A percentile compares a stretch with the other conserved stretches of the same genome.
Conservation (phyloP, 2,888 invertebrate genomes). For the Sabellastarte sp. region DNA sequence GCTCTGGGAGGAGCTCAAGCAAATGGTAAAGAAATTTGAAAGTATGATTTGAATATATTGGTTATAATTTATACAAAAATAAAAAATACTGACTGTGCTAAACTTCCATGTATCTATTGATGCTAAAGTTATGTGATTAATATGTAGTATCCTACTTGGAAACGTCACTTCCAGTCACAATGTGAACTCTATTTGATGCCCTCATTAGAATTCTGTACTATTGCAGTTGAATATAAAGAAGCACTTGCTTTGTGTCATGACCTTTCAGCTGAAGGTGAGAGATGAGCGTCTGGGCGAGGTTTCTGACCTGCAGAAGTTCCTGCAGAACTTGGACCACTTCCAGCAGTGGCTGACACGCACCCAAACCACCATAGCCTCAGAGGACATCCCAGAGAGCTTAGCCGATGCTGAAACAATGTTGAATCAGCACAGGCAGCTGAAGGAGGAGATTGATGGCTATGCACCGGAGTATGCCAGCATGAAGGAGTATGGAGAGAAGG, state of each 20-base stretch:
- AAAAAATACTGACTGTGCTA: no score
- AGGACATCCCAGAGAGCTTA: slow-evolving; percentile 58
- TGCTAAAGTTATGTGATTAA: no score
- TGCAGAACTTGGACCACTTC: slow-evolving; percentile 96
- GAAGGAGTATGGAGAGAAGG: slow-evolving; percentile 92
- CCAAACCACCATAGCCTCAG: slow-evolving; percentile 76
- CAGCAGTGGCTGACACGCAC: slow-evolving; percentile 98
- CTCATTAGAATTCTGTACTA: no score
- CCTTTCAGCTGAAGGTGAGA: slow-evolving; percentile 82
- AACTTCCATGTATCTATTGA: no score
- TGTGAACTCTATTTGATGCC: no score
- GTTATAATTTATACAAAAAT: no score
- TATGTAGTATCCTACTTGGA: no score
- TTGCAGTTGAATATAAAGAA: no score
- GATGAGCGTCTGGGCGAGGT: slow-evolving; percentile 98
- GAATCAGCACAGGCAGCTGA: slow-evolving; percentile 95
- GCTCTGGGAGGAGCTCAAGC: slow-evolving; percentile 95
- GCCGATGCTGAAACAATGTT: slow-evolving; percentile 92
- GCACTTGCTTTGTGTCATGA: no score
- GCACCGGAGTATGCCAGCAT: slow-evolving; percentile 97
- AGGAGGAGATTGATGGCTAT: slow-evolving; percentile 99
- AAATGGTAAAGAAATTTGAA: slow-evolving; percentile 70
- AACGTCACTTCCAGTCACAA: no score
- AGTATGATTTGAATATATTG: no score
- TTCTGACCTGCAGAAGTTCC: slow-evolving; percentile 87